Conservation (phyloP, 2,888 invertebrate species). For the Dasysyrphus albostriatus region DNA sequence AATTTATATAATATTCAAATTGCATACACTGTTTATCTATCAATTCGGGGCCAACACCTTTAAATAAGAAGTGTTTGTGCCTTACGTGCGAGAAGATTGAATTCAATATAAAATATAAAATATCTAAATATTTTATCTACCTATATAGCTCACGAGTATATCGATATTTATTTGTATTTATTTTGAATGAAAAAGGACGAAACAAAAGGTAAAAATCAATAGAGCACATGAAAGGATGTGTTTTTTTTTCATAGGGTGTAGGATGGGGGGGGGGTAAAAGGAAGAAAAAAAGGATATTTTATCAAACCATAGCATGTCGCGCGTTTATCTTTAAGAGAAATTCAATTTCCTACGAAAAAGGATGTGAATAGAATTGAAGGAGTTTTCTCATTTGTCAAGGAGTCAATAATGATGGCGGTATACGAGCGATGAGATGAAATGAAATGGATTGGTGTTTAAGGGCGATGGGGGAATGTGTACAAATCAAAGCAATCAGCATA, state of each 20-base stretch:
- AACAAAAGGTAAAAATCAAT: constrained; percentile 64
- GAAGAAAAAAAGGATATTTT: constrained; percentile 44
- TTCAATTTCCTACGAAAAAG: constrained; percentile 74
- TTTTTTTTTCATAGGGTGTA: neutral
- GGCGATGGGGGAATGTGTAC: constrained; percentile 23
- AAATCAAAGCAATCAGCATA: constrained; percentile 69
- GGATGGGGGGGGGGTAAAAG: neutral
- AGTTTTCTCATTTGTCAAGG: constrained; percentile 58
- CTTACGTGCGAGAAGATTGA: constrained; percentile 58
- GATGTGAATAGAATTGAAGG: constrained; percentile 73
- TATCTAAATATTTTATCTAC: constrained; percentile 38
- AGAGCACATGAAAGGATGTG: constrained; percentile 42
- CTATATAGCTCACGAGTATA: neutral
- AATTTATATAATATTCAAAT: constrained; percentile 66
- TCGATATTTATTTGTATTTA: constrained; percentile 10
- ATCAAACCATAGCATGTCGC: constrained; percentile 56
- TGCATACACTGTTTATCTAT: constrained; percentile 74
- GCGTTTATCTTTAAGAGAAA: constrained; percentile 73
- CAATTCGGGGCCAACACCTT: constrained; percentile 73
- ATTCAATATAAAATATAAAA: constrained; percentile 32
- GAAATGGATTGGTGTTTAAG: constrained; percentile 14
- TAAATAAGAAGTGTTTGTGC: constrained; percentile 37
- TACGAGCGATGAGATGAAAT: constrained; percentile 9
- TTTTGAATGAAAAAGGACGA: constrained; percentile 18
- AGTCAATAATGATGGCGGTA: constrained; percentile 24